A percentile compares a stretch with the other conserved stretches of the same genome.
Evolutionary conservation across 2,113 vertebrate species (phyloP).

Genomic region (Piliocolobus tephrosceles): DNA sequence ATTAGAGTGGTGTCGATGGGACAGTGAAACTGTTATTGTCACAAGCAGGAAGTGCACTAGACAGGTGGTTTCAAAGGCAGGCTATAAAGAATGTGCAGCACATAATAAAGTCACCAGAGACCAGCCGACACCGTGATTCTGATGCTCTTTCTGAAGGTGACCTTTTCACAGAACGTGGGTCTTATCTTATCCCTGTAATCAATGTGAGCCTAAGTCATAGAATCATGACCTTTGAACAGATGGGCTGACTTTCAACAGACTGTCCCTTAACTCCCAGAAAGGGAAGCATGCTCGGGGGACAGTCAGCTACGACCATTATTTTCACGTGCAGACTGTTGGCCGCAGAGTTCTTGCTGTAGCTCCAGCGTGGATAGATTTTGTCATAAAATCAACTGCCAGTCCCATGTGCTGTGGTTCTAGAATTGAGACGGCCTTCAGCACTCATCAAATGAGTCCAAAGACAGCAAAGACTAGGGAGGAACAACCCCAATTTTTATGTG

Average conservation of each 20-base stretch:
- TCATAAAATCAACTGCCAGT: not conserved
- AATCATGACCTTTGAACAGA: not conserved
- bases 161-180: conserved; percentile 45
- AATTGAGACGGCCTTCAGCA: not conserved
- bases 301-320: not conserved
- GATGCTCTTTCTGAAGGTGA: conserved; percentile 56
- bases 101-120: conserved; percentile 75
- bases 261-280: not conserved
- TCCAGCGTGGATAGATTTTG: not conserved
- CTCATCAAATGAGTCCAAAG: not conserved
- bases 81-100: conserved; percentile 47
- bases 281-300: not conserved
- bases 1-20: conserved; percentile 61
- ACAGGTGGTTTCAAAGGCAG: conserved; percentile 68
- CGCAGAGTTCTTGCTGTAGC: not conserved
- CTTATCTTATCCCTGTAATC: conserved; percentile 23
- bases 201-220: conserved; percentile 16
- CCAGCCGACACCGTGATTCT: not conserved
- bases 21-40: conserved; percentile 51
- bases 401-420: not conserved
- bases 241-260: not conserved
- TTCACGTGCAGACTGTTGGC: not conserved
- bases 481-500: accelerated
- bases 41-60: conserved; percentile 73
- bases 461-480: not conserved